Percentiles rank a stretch among this genome's conserved stretches.
Conservation (phyloP, 2,888 invertebrate genomes). For the Trypoxylon attenuatum region DNA sequence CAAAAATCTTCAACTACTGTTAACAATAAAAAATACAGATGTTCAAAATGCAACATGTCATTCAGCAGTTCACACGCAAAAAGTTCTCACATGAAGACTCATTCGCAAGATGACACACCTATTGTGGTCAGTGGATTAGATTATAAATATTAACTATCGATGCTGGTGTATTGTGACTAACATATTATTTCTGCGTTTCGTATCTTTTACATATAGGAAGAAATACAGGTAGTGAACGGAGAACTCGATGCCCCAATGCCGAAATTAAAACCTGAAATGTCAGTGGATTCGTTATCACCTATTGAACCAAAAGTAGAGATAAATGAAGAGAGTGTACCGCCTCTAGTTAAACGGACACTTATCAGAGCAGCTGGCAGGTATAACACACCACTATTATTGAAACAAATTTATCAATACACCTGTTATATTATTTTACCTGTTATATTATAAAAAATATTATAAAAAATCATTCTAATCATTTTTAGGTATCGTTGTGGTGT, state of each 20-base stretch:
- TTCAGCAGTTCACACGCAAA: constrained; percentile 60
- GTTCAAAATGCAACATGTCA: constrained; percentile 58
- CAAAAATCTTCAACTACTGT: constrained; percentile 39
- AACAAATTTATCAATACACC: not conserved
- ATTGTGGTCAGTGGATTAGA: no score
- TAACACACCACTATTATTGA: constrained; percentile 10
- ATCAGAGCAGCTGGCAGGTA: constrained; percentile 65
- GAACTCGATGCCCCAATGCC: no score
- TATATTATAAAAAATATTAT: no score
- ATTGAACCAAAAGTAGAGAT: constrained; percentile 60
- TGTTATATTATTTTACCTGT: not conserved
- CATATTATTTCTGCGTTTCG: no score
- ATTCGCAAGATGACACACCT: constrained; percentile 42
- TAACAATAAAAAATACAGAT: constrained; percentile 59
- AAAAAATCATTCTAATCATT: constrained; percentile 11
- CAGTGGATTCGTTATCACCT: constrained; percentile 50
- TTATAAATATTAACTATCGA: no score
- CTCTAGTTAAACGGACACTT: constrained; percentile 64
- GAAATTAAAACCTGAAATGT: constrained; percentile 56
- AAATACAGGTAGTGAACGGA: constrained; percentile 40
- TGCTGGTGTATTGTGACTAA: no score
- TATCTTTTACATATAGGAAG: not conserved
- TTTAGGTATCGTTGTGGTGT: constrained; percentile 67
- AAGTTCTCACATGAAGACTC: constrained; percentile 62
- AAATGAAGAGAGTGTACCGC: constrained; percentile 53